Percentiles rank a stretch among this genome's conserved stretches.
Conservation (phyloP, 1,140 invertebrate genomes). For the Parasteatoda tepidariorum region DNA sequence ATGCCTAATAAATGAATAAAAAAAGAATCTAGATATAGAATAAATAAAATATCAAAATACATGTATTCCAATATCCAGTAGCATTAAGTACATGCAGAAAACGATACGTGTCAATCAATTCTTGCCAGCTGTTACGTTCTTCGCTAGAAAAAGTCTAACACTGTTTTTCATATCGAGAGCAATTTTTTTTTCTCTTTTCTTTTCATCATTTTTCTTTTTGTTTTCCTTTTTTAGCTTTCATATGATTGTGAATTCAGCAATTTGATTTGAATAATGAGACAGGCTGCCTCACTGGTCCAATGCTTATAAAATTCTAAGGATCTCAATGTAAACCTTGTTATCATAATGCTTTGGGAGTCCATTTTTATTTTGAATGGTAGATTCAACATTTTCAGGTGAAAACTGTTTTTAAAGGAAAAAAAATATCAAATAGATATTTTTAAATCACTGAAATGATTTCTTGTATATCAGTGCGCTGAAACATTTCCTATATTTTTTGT, state of each 20-base stretch:
- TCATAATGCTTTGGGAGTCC: neutral
- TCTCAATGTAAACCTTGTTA: neutral
- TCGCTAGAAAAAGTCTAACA: neutral
- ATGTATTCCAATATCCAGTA: constrained; percentile 41
- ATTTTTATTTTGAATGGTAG: neutral
- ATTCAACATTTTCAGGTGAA: neutral
- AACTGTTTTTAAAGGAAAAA: neutral
- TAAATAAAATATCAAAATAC: constrained; percentile 25
- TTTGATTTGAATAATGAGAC: constrained; percentile 4
- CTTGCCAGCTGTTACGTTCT: constrained; percentile 14
- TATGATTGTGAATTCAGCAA: neutral
- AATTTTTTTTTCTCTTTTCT: neutral
- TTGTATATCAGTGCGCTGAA: no score
- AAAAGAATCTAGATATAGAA: constrained; percentile 18
- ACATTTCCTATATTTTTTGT: no score
- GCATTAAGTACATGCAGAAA: constrained; percentile 24
- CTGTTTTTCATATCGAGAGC: neutral
- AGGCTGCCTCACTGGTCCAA: neutral
- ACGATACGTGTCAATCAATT: constrained; percentile 49
- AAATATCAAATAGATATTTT: no score
- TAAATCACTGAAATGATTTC: no score
- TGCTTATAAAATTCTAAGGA: neutral
- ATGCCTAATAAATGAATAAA: constrained; percentile 33
- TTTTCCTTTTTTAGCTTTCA: neutral
- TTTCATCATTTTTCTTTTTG: neutral